phyloP scores from a whole-genome alignment of 1,140 invertebrate species.

The Augochlora pura region DNA sequence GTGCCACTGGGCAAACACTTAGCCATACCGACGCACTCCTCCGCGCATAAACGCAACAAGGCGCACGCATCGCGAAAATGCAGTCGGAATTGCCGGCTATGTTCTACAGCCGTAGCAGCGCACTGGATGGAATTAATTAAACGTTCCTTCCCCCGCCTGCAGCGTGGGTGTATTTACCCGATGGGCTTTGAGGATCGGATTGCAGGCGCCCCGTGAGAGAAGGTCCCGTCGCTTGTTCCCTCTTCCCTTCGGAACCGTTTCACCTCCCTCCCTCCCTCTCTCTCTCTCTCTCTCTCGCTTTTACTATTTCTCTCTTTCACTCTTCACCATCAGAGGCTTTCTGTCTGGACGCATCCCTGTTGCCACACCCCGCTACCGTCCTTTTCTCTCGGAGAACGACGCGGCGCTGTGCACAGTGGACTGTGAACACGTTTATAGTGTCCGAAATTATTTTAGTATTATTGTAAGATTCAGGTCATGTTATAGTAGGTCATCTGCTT shows the following conservation, averaged over 20 bases:
- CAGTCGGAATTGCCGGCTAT: slow-evolving; percentile 33
- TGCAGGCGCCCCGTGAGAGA: slow-evolving; percentile 55
- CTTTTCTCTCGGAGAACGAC: background rate
- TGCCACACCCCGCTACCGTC: background rate
- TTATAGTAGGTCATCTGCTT: too few relatives aligned
- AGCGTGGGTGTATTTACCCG: slow-evolving; percentile 58
- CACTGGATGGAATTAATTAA: slow-evolving; percentile 64
- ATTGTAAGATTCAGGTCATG: too few relatives aligned
- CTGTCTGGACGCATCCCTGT: background rate
- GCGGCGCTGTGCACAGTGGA: too few relatives aligned
- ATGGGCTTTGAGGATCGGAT: slow-evolving; percentile 64
- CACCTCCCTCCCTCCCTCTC: slow-evolving; percentile 36
- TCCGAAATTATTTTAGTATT: too few relatives aligned
- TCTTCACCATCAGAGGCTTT: background rate
- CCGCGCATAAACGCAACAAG: slow-evolving; percentile 19
- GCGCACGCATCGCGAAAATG: slow-evolving; percentile 45
- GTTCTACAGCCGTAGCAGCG: slow-evolving; percentile 42
- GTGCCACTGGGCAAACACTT: background rate
- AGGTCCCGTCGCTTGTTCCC: slow-evolving; percentile 46
- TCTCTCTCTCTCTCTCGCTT: slow-evolving; percentile 20
- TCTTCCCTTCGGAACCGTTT: background rate
- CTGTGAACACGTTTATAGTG: too few relatives aligned
- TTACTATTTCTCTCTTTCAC: slow-evolving; percentile 16
- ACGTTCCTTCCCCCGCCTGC: slow-evolving; percentile 26
- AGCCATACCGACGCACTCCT: background rate